A percentile compares a stretch with the other conserved stretches of the same genome.
Evolutionary conservation across 2,113 vertebrate species (phyloP).

Genomic region (Bufo bufo): DNA sequence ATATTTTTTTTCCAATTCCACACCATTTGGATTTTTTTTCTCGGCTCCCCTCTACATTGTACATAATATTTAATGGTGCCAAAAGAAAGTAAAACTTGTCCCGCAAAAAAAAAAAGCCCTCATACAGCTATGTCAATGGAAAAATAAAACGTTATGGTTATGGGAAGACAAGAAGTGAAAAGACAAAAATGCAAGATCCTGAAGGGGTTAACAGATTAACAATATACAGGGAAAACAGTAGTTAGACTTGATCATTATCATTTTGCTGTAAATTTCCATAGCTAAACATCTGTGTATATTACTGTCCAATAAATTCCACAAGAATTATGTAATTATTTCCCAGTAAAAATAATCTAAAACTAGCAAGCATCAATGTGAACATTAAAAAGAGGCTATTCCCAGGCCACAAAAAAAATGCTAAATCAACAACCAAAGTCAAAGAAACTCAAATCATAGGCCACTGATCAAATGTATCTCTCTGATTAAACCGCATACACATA

Average conservation of each 20-base stretch:
- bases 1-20: no score
- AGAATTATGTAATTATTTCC: slow-evolving; percentile 72
- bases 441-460: not conserved
- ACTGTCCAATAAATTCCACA: slow-evolving; percentile 72
- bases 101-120: no score
- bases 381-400: slow-evolving; percentile 70
- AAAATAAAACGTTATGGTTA: no score
- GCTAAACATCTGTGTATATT: slow-evolving; percentile 66
- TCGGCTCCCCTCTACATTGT: no score
- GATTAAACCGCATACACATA: not conserved
- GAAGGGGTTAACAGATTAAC: no score
- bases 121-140: no score
- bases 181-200: no score
- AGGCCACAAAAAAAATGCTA: slow-evolving; percentile 70
- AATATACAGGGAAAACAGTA: not conserved
- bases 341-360: slow-evolving; percentile 69
- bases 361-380: slow-evolving; percentile 73
- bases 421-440: slow-evolving; percentile 50
- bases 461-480: not conserved
- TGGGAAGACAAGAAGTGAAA: no score
- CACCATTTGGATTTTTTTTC: no score
- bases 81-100: no score
- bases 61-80: no score
- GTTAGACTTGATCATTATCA: not conserved
- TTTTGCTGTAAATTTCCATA: slow-evolving; percentile 65